Base-by-base conservation (phyloP, 2,797 vertebrate species). In the Kryptolebias ocellatus region DNA sequence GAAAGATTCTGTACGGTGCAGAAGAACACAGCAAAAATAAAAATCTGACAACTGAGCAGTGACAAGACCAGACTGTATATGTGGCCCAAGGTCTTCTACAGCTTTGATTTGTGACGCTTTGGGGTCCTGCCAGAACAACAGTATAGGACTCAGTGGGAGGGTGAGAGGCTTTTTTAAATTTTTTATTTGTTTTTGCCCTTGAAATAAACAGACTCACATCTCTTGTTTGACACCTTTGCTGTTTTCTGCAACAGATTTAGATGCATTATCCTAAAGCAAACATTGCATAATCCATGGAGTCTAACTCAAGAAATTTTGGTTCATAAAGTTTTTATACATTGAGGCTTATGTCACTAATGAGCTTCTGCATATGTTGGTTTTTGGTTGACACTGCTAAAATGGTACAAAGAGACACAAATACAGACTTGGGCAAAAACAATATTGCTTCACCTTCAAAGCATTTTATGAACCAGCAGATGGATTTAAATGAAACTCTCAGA, bases 231-330 rank as follows among this genome's bases (percentile, higher is more conserved):
- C 15, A 15, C 15, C 52, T 53, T n/a, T 31, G 52, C 7, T 34
- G 49, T 34, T 31, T 53, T n/a, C 52, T 53, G 28, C 15, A 29
- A 10, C 52, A 16, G 29, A 53, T 11, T 53, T 31, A 0, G 29
- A 56, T 59, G 9, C 31, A 5, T 5, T 34, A 44, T 31, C 31
- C 39, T 63, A n/a, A 11, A 63, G 12, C 39, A 46, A 60, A 66
- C 52, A 8, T 6, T 31, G 9, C 17, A 2, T n/a, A 20, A 8
- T 39, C 28, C n/a, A 12, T 9, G 14, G 17, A 56, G 24, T 54
- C 51, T 52, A 18, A 18, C 39, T 24, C 10, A 24, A 44, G 42
- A 12, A 6, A 12, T 2, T 39, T 20, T 56, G 24, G 11, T 5
- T 42, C 1, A 56, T 8, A 14, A 58, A 14, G 14, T 44, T 20